A percentile compares a stretch with the other conserved stretches of the same genome.
Conservation (phyloP, 1,140 invertebrate species). For the Xylocopa sonorina region DNA sequence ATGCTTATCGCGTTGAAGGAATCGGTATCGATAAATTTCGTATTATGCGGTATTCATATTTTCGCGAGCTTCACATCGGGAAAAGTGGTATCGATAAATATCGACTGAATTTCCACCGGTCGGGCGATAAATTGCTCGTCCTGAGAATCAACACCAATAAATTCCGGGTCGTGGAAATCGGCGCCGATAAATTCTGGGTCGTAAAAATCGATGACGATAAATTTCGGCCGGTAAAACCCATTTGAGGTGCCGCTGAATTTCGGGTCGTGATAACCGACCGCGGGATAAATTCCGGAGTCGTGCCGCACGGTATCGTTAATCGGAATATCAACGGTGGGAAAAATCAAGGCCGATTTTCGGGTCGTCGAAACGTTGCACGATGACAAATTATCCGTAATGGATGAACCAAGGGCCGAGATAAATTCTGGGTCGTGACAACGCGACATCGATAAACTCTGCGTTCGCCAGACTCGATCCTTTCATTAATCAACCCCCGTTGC, state of each 20-base stretch:
- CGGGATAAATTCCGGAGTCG: slow-evolving; percentile 9
- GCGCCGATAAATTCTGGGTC: slow-evolving; percentile 15
- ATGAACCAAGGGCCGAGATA: background rate
- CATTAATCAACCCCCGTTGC: slow-evolving; percentile 30
- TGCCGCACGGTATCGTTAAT: background rate
- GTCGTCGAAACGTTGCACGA: background rate
- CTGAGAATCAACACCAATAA: slow-evolving; percentile 16
- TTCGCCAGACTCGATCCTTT: slow-evolving; percentile 14
- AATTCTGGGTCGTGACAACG: slow-evolving; percentile 3
- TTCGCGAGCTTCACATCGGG: background rate
- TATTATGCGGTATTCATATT: background rate
- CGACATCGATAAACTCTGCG: slow-evolving; percentile 14
- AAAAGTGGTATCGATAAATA: slow-evolving; percentile 8
- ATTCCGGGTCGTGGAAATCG: slow-evolving; percentile 29
- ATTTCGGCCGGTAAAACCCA: background rate
- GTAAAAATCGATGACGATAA: slow-evolving; percentile 12
- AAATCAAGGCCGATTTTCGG: background rate
- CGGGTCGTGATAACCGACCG: background rate
- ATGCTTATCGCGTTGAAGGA: background rate
- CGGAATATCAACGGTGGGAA: background rate
- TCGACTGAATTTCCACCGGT: slow-evolving; percentile 1
- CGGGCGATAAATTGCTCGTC: slow-evolving; percentile 4
- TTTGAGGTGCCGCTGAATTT: background rate
- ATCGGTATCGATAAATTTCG: slow-evolving; percentile 2
- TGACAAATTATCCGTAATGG: slow-evolving; percentile 1